These are phyloP conservation scores for Saccostrea cuccullata DNA, from an alignment of 1,140 invertebrate species.

Conservation along the genomic window DNA sequence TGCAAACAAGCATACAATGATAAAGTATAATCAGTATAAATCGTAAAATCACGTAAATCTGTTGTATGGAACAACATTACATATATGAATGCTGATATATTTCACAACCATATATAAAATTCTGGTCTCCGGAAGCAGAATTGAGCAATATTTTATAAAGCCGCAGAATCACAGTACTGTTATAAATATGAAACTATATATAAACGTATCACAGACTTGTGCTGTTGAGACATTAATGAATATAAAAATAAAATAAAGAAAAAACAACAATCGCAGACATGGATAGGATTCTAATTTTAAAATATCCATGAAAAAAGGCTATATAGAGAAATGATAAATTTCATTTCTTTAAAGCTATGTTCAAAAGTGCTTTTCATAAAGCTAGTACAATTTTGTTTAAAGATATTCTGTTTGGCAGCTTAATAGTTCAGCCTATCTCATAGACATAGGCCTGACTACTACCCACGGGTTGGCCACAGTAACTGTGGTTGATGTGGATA, in stretches of 20 bases:
- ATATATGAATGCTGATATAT: slow-evolving; percentile 4
- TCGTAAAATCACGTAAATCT: slow-evolving; percentile 2
- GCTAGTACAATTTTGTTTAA: not conserved
- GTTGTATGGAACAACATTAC: not conserved
- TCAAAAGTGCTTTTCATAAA: not conserved
- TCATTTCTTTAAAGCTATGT: not conserved
- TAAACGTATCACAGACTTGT: not conserved
- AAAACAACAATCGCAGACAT: not conserved
- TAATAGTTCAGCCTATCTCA: slow-evolving; percentile 12
- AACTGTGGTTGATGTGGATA: slow-evolving; percentile 7
- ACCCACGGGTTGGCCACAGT: slow-evolving; percentile 31
- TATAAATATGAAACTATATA: not conserved
- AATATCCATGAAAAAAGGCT: not conserved
- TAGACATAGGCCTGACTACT: slow-evolving; percentile 14
- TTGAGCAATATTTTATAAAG: not conserved
- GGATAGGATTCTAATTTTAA: not conserved
- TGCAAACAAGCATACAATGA: not conserved
- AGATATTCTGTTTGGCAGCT: not conserved
- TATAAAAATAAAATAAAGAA: not conserved
- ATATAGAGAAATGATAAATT: not conserved
- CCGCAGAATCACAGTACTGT: not conserved
- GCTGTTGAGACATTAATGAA: not conserved
- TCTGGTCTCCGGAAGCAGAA: not conserved
- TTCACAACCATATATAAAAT: slow-evolving; percentile 1
- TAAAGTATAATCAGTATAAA: not conserved